Evolutionary conservation across 2,113 vertebrate species (phyloP).

Genomic region (Crotalus helleri): DNA sequence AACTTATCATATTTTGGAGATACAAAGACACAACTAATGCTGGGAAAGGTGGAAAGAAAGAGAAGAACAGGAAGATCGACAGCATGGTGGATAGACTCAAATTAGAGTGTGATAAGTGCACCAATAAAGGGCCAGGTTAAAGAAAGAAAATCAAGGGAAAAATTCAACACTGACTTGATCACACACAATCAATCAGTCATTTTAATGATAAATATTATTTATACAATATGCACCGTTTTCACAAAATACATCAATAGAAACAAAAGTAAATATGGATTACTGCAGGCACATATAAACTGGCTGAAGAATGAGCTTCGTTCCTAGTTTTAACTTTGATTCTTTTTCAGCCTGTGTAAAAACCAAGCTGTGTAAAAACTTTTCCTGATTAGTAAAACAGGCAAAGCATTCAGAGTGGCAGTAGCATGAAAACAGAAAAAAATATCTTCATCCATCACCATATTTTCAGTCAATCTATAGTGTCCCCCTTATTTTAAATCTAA

Average conservation of each 20-base stretch:
- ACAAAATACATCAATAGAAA: neutral
- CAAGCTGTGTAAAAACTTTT: neutral
- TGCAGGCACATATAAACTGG: neutral
- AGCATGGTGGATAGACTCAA: neutral
- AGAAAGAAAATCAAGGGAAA: neutral
- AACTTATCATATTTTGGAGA: neutral
- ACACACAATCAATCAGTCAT: neutral
- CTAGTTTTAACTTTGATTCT: neutral
- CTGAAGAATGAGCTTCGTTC: neutral
- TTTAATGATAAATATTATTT: neutral
- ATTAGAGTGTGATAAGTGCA: neutral
- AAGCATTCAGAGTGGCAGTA: neutral
- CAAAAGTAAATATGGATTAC: neutral
- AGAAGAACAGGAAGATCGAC: neutral
- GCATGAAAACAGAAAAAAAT: neutral
- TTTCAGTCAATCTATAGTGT: neutral
- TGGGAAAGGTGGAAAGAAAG: neutral
- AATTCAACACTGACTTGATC: neutral
- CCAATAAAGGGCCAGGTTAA: neutral
- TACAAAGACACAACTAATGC: neutral
- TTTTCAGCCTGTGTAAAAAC: neutral
- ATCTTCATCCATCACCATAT: neutral
- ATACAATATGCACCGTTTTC: neutral
- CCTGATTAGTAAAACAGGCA: neutral
- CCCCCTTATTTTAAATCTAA: neutral